These are phyloP conservation scores for Ecdyonurus torrentis DNA, from an alignment of 2,888 invertebrate genomes.

Conservation along the genomic window DNA sequence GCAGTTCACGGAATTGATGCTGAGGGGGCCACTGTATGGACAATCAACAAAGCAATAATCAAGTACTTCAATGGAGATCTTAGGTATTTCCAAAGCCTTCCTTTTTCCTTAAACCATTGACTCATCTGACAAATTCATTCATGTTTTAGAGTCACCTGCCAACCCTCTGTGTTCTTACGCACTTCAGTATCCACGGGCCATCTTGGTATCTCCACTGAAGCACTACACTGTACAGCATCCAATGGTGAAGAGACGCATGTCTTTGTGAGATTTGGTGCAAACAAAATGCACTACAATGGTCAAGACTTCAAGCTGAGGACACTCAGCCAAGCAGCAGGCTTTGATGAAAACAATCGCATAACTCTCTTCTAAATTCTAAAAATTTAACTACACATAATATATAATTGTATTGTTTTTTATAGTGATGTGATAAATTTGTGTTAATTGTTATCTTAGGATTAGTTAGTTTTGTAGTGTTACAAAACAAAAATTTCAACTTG, in stretches of 20 bases:
- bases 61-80: not conserved
- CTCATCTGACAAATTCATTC: too few species aligned
- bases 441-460: too few species aligned
- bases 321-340: not conserved
- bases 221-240: not conserved
- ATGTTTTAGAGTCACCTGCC: not conserved
- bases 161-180: not conserved
- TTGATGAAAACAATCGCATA: not conserved
- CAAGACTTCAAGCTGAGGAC: not conserved
- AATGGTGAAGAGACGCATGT: not conserved
- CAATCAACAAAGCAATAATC: not conserved
- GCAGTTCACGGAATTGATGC: not conserved
- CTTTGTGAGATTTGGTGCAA: not conserved
- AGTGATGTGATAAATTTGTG: too few species aligned
- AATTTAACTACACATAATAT: too few species aligned
- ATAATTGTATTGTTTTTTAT: too few species aligned
- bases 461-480: too few species aligned
- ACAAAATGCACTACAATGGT: slow-evolving; percentile 1
- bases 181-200: not conserved
- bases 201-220: not conserved
- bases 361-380: not conserved
- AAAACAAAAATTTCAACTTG: too few species aligned
- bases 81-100: not conserved
- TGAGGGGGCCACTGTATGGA: not conserved
- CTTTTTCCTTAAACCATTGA: too few species aligned